Evolutionary conservation across 2,113 vertebrate species (phyloP), one percentile per base, ranked within the genome.

Genomic region (Ivindomyrus marchei): DNA sequence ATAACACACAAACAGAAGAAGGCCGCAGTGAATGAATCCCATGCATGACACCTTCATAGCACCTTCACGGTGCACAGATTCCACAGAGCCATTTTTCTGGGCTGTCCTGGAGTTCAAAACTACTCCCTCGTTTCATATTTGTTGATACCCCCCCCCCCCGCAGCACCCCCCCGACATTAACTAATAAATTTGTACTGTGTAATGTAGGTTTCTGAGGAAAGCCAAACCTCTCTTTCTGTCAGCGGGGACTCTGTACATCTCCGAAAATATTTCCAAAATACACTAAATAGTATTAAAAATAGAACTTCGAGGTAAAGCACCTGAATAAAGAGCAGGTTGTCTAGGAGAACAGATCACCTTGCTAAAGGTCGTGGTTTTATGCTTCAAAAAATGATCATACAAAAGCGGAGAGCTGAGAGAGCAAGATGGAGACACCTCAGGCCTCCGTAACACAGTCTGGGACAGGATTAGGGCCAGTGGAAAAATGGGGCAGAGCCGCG

Each of bases 381-480:
- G 87, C 53, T 88, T 66, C 36, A 42, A 66, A 45, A 31, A 45
- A 46, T 53, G 53, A 87, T 53, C 42, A 19, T 87, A n/a, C 85
- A 85, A 87, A 53, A 87, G 47, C 17, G 49, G 45, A 47, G 5
- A 31, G 85, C 24, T 46, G 39, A 87, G 24, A 27, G 85, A 87
- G 47, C 46, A 52, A 36, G 45, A 50, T 87, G 87, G 27, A 49
- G 87, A 10, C 19, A 24, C 17, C 56, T 45, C 31, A 45, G 21
- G 31, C 24, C 36, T 19, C 53, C 17, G 39, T 88, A 88, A 27
- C 87, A 45, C 87, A 58, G 87, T 62, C 87, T 88, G 53, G 53
- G 52, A 66, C 19, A 45, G 56, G 56, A 88, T 88, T 88, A 88
- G 56, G 53, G 87, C 52, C 87, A 88, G 87, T 45, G 53, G 87